Conservation (phyloP, 2,797 vertebrate genomes). For the Gallinago nigripennis region DNA sequence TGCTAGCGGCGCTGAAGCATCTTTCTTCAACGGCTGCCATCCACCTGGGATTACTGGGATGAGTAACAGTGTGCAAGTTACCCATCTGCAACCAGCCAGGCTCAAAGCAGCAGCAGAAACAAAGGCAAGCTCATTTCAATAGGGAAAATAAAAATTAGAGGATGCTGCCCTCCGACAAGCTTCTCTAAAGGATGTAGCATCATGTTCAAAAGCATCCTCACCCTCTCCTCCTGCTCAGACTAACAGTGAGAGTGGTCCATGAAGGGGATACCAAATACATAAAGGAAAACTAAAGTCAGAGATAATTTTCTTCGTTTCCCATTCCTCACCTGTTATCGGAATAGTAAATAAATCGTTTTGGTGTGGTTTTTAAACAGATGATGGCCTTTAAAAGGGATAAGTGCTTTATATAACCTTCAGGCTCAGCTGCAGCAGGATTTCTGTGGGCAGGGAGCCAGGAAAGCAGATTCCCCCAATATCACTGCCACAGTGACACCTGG, state of each 20-base stretch:
- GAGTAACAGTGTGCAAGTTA: background rate
- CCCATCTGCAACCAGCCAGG: background rate
- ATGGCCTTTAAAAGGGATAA: constrained; percentile 3
- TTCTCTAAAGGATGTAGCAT: background rate
- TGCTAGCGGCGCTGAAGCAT: background rate
- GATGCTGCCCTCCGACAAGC: background rate
- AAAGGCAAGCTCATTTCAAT: background rate
- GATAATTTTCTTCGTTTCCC: background rate
- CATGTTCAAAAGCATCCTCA: background rate
- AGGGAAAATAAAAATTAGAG: background rate
- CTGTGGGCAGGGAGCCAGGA: constrained; percentile 27
- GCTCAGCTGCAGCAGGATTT: constrained; percentile 34
- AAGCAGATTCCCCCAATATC: background rate
- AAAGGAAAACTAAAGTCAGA: constrained; percentile 19
- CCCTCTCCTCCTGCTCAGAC: background rate
- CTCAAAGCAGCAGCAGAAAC: background rate
- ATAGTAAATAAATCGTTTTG: constrained; percentile 1
- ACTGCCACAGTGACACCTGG: constrained; percentile 4
- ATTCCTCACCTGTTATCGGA: background rate
- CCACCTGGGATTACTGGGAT: background rate
- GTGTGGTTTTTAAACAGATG: constrained; percentile 30
- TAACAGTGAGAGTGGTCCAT: background rate
- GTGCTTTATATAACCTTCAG: constrained; percentile 26
- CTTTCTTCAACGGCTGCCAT: background rate
- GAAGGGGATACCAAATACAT: background rate